Evolutionary conservation across 2,113 vertebrate species (phyloP).

Genomic region (Tetrax tetrax): DNA sequence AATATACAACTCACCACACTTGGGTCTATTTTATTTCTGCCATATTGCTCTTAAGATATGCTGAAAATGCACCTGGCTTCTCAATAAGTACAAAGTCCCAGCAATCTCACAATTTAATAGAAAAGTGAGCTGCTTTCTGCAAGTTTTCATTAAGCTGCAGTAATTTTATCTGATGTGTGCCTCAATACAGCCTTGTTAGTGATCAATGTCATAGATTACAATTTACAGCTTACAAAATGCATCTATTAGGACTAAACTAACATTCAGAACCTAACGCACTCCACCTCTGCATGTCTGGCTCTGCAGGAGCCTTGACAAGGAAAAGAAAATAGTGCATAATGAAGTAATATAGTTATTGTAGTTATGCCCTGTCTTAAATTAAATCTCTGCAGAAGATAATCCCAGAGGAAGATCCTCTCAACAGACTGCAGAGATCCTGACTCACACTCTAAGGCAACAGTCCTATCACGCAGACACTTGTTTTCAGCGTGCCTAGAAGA

Average conservation of each 20-base stretch:
- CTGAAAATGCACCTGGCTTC: neutral
- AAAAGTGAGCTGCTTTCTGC: neutral
- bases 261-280: rapidly evolving
- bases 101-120: neutral
- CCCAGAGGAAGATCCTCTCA: neutral
- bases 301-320: neutral
- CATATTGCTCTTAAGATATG: neutral
- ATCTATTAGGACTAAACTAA: neutral
- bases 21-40: neutral
- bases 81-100: neutral
- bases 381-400: neutral
- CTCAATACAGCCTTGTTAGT: neutral
- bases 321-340: neutral
- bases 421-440: neutral
- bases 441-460: neutral
- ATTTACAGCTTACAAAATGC: neutral
- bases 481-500: neutral
- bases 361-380: neutral
- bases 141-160: slow-evolving; percentile 18
- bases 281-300: neutral
- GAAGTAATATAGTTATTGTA: neutral
- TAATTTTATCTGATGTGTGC: neutral
- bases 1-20: neutral
- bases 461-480: too few species aligned
- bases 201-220: neutral